Evolutionary conservation across 2,888 invertebrate species (phyloP).

Genomic region (Smittia sp.): DNA sequence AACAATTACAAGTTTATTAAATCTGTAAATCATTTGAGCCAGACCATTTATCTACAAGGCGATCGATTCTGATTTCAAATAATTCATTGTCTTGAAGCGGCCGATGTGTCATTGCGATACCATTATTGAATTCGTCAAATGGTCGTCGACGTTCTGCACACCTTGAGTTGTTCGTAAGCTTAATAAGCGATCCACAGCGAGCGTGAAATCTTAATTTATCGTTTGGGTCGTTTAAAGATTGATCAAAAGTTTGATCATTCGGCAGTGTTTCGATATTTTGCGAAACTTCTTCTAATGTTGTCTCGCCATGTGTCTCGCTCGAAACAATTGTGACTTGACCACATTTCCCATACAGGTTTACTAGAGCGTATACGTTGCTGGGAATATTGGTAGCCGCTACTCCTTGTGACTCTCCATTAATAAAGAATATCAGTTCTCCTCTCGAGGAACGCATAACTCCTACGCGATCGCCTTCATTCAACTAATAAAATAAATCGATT

Average conservation of each 20-base stretch:
- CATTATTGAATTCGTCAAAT: slow-evolving; percentile 92
- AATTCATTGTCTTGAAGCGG: slow-evolving; percentile 83
- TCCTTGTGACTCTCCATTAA: slow-evolving; percentile 87
- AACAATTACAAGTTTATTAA: slow-evolving; percentile 78
- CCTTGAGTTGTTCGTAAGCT: slow-evolving; percentile 76
- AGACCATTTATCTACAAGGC: slow-evolving; percentile 86
- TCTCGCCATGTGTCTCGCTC: slow-evolving; percentile 44
- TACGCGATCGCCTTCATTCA: slow-evolving; percentile 78
- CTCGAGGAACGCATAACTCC: slow-evolving; percentile 80
- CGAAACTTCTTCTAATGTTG: slow-evolving; percentile 45
- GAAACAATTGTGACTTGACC: slow-evolving; percentile 65
- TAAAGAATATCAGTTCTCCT: slow-evolving; percentile 80
- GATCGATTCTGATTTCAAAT: slow-evolving; percentile 92
- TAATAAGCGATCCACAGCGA: slow-evolving; percentile 82
- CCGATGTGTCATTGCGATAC: slow-evolving; percentile 91
- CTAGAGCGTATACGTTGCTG: slow-evolving; percentile 67
- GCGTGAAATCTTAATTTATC: slow-evolving; percentile 82
- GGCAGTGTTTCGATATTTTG: slow-evolving; percentile 52
- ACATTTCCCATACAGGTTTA: slow-evolving; percentile 81
- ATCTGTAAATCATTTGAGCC: slow-evolving; percentile 77
- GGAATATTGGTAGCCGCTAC: slow-evolving; percentile 80
- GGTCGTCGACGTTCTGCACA: slow-evolving; percentile 86
- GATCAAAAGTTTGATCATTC: slow-evolving; percentile 43
- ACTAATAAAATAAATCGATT: no score
- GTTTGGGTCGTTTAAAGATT: slow-evolving; percentile 47